Percentiles rank a stretch among this genome's conserved stretches.
Conservation (phyloP, 2,797 vertebrate genomes). For the Champsocephalus gunnari region DNA sequence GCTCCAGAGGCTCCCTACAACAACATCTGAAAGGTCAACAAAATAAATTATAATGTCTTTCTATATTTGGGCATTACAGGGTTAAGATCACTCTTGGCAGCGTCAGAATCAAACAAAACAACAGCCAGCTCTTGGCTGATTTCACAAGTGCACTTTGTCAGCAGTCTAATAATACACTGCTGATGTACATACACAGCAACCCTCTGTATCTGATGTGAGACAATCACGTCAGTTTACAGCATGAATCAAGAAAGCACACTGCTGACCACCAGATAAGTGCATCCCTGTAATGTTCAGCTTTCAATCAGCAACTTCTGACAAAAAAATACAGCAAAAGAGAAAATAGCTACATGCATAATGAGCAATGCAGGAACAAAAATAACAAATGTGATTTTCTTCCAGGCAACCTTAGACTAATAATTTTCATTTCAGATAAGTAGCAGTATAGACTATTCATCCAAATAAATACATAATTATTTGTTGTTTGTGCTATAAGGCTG, state of each 20-base stretch:
- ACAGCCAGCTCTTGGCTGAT: constrained; percentile 45
- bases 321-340: not conserved
- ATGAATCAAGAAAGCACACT: constrained; percentile 23
- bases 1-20: too few relatives aligned
- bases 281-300: not conserved
- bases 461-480: not conserved
- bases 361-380: not conserved
- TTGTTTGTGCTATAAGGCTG: not conserved
- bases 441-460: not conserved
- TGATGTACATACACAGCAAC: constrained; percentile 24
- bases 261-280: constrained; percentile 13
- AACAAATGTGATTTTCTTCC: not conserved
- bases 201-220: constrained; percentile 6
- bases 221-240: constrained; percentile 13
- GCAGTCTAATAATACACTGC: constrained; percentile 25
- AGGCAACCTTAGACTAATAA: not conserved
- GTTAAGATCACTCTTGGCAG: constrained; percentile 11
- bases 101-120: constrained; percentile 13
- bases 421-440: constrained; percentile 5
- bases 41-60: too few relatives aligned
- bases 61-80: too few relatives aligned
- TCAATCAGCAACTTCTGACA: not conserved
- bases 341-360: not conserved
- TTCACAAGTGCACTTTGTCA: constrained; percentile 37
- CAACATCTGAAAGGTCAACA: too few relatives aligned